Conservation (phyloP, 2,797 vertebrate genomes). For the Pseudochaenichthys georgianus region DNA sequence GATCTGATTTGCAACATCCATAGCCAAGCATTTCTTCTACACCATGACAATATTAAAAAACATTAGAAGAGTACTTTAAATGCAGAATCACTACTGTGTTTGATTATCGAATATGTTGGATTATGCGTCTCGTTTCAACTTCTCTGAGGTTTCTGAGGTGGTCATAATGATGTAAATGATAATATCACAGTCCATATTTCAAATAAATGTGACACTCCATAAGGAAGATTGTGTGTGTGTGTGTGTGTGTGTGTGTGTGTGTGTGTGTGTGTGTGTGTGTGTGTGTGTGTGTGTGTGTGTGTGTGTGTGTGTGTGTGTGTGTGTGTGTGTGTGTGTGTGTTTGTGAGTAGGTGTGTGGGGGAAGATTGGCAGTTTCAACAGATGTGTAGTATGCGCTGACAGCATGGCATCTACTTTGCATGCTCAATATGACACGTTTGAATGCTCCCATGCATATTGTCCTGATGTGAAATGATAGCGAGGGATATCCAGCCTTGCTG, state of each 20-base stretch:
- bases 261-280: constrained; percentile 52
- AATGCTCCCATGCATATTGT: constrained; percentile 73
- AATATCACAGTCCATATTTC: constrained; percentile 63
- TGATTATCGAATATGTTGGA: constrained; percentile 43
- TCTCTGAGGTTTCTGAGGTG: constrained; percentile 32
- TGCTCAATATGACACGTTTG: constrained; percentile 77
- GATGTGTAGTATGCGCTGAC: constrained; percentile 74
- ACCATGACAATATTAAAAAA: constrained; percentile 21
- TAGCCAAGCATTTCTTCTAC: constrained; percentile 21
- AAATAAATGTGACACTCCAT: constrained; percentile 63
- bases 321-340: constrained; percentile 42
- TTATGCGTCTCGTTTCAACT: constrained; percentile 32
- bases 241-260: constrained; percentile 45
- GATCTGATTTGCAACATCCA: constrained; percentile 26
- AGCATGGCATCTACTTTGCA: constrained; percentile 81
- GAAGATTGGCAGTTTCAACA: constrained; percentile 74
- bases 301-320: constrained; percentile 46
- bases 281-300: constrained; percentile 45
- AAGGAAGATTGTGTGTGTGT: constrained; percentile 45
- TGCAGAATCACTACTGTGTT: constrained; percentile 45
- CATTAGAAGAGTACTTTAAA: constrained; percentile 45
- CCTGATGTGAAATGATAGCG: constrained; percentile 73
- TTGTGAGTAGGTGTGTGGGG: constrained; percentile 43
- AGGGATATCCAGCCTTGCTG: constrained; percentile 56
- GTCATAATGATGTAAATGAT: constrained; percentile 66